Evolutionary conservation across 2,113 vertebrate species (phyloP).

Genomic region (Pelusios castaneus): DNA sequence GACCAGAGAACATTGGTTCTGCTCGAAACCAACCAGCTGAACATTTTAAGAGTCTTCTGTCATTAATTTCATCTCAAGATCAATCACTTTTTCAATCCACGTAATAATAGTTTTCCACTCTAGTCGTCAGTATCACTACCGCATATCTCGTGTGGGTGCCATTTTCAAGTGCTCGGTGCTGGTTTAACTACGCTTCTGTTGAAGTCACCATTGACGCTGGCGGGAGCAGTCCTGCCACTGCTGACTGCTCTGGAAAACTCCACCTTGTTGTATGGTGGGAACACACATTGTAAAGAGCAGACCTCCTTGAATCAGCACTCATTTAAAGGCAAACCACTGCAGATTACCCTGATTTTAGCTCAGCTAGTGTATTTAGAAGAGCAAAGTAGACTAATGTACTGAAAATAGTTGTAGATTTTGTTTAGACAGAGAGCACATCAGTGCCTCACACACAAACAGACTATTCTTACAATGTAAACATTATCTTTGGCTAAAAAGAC

Average conservation of each 20-base stretch:
- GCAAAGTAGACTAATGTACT: background rate
- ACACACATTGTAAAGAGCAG: background rate
- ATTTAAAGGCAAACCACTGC: background rate
- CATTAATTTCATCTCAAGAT: slow-evolving; percentile 44
- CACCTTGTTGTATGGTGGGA: background rate
- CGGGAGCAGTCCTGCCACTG: background rate
- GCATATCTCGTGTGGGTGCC: background rate
- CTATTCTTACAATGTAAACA: background rate
- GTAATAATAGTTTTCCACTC: background rate
- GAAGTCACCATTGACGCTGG: background rate
- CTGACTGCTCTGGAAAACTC: background rate
- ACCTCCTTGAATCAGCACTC: background rate
- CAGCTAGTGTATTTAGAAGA: background rate
- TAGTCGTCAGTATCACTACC: background rate
- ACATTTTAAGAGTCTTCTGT: background rate
- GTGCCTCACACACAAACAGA: background rate
- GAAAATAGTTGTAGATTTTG: background rate
- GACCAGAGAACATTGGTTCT: background rate
- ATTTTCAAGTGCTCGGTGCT: background rate
- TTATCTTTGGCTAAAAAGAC: slow-evolving; percentile 1
- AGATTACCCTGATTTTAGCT: background rate
- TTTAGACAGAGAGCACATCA: background rate
- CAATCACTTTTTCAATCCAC: slow-evolving; percentile 46
- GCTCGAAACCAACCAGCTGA: background rate
- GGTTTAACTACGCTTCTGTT: background rate